Evolutionary conservation across 2,113 vertebrate genomes (phyloP), one percentile per base, ranked within the genome.

Genomic region (Sylvia atricapilla): DNA sequence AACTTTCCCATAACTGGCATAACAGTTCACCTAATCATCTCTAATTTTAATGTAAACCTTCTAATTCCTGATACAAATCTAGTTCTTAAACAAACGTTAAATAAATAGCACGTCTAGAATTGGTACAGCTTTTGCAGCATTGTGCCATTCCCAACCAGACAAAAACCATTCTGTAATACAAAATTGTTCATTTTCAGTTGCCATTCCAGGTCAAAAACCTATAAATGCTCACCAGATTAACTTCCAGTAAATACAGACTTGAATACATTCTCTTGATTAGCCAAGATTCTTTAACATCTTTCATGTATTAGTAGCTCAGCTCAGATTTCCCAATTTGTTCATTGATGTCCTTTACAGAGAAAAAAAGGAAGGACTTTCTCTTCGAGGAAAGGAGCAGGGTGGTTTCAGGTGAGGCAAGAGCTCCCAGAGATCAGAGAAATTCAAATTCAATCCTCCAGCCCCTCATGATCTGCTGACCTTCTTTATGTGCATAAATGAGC

Each of bases 51-150:
- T 56, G 27, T 7, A 25, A 55, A 33, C 24, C 15, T 49, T 66
- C 44, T 60, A 63, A 56, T 80, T 77, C 78, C 64, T 56, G 28
- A 39, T 31, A 73, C 21, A 83, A 79, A 47, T 2, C 2, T 18
- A 47, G 43, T 18, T 80, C 79, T 76, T 39, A 60, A 77, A 68
- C 5, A 60, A 67, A 44, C 5, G 8, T 60, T 60, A 62, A 66
- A 59, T 44, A 74, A 50, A 63, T 21, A 33, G 4, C 15, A 63
- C 69, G 39, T 30, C 44, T 53, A 37, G 31, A 84, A 76, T 19
- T 0, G 0, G 39, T 19, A 60, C 18, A 47, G 39, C 9, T 80
- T 46, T n/a, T 64, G 52, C 25, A 46, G n/a, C 28, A 37, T 22
- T 2, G 0, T 17, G 22, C 14, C 22, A 43, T 60, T 73, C 27